These are phyloP conservation scores for Craterocephalus amniculus DNA, from an alignment of 2,797 vertebrate species.

Conservation along the genomic window DNA sequence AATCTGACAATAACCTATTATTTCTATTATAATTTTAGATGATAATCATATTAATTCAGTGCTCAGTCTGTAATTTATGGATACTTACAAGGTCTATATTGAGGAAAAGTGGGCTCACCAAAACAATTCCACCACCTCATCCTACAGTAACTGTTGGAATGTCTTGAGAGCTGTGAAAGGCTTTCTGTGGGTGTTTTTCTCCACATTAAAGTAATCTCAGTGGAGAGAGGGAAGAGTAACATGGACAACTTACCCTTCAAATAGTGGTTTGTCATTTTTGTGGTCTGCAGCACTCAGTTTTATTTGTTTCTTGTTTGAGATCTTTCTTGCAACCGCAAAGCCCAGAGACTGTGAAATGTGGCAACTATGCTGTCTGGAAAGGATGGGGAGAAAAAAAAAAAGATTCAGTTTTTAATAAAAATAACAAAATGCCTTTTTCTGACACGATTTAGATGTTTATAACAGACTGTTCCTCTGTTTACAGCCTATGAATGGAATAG, in stretches of 20 bases:
- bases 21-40: not conserved
- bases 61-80: not conserved
- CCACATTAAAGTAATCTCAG: constrained; percentile 41
- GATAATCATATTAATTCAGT: not conserved
- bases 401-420: constrained; percentile 35
- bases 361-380: constrained; percentile 15
- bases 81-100: not conserved
- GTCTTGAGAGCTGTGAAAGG: constrained; percentile 28
- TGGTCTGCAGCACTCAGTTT: constrained; percentile 57
- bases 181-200: constrained; percentile 37
- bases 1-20: not conserved
- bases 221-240: constrained; percentile 18
- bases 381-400: constrained; percentile 8
- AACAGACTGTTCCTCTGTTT: constrained; percentile 32
- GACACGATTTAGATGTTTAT: constrained; percentile 26
- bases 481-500: constrained; percentile 31
- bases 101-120: constrained; percentile 8
- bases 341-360: constrained; percentile 21
- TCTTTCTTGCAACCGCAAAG: constrained; percentile 38
- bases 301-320: constrained; percentile 64
- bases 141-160: constrained; percentile 25
- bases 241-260: constrained; percentile 33
- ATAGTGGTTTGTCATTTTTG: constrained; percentile 67
- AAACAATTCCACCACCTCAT: constrained; percentile 21
- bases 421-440: constrained; percentile 18